Conservation (phyloP, 2,113 vertebrate species). For the Ictalurus punctatus region DNA sequence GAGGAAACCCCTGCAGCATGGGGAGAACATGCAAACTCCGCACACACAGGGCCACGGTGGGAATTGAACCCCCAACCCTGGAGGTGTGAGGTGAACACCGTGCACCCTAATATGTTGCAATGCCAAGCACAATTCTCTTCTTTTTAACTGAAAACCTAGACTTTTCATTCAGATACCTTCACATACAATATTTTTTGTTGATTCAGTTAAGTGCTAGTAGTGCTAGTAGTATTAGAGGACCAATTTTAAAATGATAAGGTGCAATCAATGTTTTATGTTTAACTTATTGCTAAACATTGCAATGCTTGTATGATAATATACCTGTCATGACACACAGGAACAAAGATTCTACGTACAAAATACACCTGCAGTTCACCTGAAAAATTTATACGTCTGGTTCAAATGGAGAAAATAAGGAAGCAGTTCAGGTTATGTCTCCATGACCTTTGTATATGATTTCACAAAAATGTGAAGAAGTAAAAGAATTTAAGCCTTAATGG, state of each 20-base stretch:
- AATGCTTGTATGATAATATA: neutral
- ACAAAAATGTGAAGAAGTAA: neutral
- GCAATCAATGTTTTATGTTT: neutral
- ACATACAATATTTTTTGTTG: too few relatives aligned
- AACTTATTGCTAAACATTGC: neutral
- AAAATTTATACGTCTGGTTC: neutral
- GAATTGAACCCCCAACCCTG: too few relatives aligned
- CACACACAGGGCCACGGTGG: too few relatives aligned
- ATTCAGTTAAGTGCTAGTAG: conserved; percentile 12
- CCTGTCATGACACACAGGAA: neutral
- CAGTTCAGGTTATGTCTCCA: neutral
- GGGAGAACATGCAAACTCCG: too few relatives aligned
- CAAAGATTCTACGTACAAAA: neutral
- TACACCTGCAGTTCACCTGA: neutral
- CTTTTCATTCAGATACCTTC: neutral
- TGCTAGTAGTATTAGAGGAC: neutral
- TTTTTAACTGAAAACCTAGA: neutral
- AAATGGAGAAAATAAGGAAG: neutral
- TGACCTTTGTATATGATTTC: neutral
- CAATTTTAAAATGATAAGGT: neutral
- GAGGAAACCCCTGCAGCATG: too few relatives aligned
- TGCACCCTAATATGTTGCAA: neutral
- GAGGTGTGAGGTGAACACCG: too few relatives aligned
- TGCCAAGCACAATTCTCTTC: neutral
- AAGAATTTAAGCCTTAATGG: neutral